Conservation (phyloP, 1,140 invertebrate species). For the Drosophila suzukii region DNA sequence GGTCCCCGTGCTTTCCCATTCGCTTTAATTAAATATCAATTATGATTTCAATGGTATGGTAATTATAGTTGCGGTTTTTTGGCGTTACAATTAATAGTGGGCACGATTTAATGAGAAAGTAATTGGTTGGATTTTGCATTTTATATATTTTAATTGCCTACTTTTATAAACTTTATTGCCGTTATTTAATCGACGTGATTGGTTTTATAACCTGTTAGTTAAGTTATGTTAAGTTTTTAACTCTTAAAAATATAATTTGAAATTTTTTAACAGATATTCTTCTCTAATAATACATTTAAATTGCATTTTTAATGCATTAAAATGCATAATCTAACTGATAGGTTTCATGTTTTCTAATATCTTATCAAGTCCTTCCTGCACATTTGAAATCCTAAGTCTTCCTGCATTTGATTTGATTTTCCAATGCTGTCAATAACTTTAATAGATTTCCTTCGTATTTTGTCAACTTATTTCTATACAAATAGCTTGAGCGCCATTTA, state of each 20-base stretch:
- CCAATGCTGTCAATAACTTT: neutral
- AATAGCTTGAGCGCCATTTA: conserved; percentile 3
- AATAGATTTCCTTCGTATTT: neutral
- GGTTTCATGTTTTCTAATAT: too few relatives aligned
- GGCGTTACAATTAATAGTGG: conserved; percentile 2
- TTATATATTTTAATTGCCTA: neutral
- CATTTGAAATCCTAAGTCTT: too few relatives aligned
- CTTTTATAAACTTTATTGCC: neutral
- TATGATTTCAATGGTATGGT: conserved; percentile 6
- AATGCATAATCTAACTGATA: too few relatives aligned
- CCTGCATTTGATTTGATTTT: too few relatives aligned
- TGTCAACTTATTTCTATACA: neutral
- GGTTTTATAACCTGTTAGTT: too few relatives aligned
- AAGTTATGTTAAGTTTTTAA: too few relatives aligned
- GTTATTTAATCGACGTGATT: neutral
- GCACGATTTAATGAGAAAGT: neutral
- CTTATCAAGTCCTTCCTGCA: too few relatives aligned
- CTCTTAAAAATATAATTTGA: neutral
- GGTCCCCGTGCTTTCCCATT: conserved; percentile 20
- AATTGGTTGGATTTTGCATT: neutral
- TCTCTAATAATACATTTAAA: too few relatives aligned
- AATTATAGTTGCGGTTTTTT: neutral
- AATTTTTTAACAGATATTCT: neutral
- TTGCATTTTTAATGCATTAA: too few relatives aligned
- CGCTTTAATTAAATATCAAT: conserved; percentile 23